These are phyloP conservation scores for Leptothorax acervorum DNA, from an alignment of 2,888 invertebrate genomes.

Conservation along the genomic window DNA sequence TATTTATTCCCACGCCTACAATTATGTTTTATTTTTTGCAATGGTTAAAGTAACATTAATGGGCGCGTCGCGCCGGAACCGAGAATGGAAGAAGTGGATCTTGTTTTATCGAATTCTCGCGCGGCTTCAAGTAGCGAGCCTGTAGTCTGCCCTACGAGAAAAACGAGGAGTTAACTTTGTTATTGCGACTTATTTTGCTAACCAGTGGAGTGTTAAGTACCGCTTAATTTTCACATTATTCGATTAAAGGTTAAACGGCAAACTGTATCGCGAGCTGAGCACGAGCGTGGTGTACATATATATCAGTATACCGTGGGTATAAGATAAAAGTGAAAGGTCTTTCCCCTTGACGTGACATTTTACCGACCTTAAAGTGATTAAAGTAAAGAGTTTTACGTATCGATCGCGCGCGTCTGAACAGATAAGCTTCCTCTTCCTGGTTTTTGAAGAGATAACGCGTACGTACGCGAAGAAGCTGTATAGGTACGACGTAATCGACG, in stretches of 20 bases:
- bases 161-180: slow-evolving; percentile 36
- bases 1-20: neutral
- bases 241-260: slow-evolving; percentile 61
- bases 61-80: neutral
- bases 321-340: slow-evolving; percentile 57
- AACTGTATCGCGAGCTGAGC: slow-evolving; percentile 15
- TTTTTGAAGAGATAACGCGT: neutral
- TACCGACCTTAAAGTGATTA: slow-evolving; percentile 47
- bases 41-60: neutral
- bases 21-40: neutral
- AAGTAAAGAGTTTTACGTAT: slow-evolving; percentile 34
- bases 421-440: slow-evolving; percentile 37
- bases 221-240: slow-evolving; percentile 58
- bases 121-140: neutral
- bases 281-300: slow-evolving; percentile 5
- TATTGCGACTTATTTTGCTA: slow-evolving; percentile 56
- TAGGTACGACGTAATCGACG: neutral
- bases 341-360: slow-evolving; percentile 57
- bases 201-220: slow-evolving; percentile 56
- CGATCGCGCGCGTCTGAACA: slow-evolving; percentile 23
- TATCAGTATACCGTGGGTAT: neutral
- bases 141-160: neutral
- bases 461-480: too few relatives aligned
- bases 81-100: slow-evolving; percentile 24
- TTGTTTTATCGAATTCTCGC: slow-evolving; percentile 6